Evolutionary conservation across 2,113 vertebrate species (phyloP).

Genomic region (Desmodus rotundus): DNA sequence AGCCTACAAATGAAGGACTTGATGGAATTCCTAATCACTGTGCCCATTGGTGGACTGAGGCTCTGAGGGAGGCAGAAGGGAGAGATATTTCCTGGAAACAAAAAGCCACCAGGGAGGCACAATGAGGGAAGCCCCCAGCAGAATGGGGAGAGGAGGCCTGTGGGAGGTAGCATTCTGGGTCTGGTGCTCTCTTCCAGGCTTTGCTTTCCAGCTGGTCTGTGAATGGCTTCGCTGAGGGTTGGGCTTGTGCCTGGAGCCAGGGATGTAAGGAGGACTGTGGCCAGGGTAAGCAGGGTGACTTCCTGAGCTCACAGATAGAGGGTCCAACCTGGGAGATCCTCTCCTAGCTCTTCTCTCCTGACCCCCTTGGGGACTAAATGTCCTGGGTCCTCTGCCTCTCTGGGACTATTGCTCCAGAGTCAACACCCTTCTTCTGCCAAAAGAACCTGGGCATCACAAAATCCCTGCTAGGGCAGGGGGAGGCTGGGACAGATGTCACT

Average conservation of each 20-base stretch:
- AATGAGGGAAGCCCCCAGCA: neutral
- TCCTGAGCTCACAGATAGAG: neutral
- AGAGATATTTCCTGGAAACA: neutral
- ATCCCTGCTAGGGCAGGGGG: neutral
- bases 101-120: neutral
- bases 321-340: neutral
- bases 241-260: neutral
- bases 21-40: neutral
- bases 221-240: neutral
- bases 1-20: neutral
- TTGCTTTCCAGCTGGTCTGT: neutral
- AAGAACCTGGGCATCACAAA: neutral
- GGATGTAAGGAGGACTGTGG: neutral
- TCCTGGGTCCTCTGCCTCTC: neutral
- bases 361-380: no score
- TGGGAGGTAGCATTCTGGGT: rapidly evolving
- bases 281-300: neutral
- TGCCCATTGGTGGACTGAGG: neutral
- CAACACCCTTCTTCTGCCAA: neutral
- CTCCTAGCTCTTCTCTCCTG: neutral
- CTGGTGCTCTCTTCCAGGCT: neutral
- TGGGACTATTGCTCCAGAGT: neutral
- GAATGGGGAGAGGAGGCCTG: neutral
- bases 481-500: neutral
- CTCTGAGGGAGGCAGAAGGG: neutral